Base-by-base conservation (phyloP, 1,140 invertebrate genomes). In the Heliothis virescens region DNA sequence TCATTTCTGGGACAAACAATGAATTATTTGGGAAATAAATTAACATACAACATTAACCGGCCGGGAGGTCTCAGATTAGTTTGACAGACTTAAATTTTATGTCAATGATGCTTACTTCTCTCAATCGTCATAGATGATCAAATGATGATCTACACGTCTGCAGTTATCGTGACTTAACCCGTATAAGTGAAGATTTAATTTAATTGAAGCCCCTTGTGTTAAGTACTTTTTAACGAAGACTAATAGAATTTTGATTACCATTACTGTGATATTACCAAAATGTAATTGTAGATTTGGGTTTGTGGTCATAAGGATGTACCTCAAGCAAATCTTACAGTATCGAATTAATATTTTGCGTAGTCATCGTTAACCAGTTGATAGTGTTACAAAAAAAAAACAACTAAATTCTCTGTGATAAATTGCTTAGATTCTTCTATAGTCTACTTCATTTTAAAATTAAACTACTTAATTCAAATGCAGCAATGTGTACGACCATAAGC, bases 131-230 rank as follows among this genome's bases (percentile, higher is more conserved):
- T 15, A 55, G 26, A 53, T 78, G 50, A 69, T 48, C n/a, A 53
- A 59, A 41, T 60, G 52, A 79, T 75, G 34, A 53, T 76, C 47
- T 62, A 48, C 65, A 41, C 34, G 34, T 41, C 5, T 41, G 9
- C 9, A 34, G 52, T 72, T 81, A 77, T 47, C 21, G n/a, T 50
- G n/a, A 62, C 48, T 88, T 85, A 81, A 85, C 89, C 90, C 91
- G 90, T 90, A 92, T 91, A 76, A 75, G 16, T 82, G 87, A 89
- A 89, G 87, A 91, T 92, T 92, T 91, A 92, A 92, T 92, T 90
- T 89, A 91, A 92, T 92, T 90, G 86, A 90, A 91, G 85, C 81
- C 83, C 79, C 69, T 85, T 85, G 79, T 86, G 83, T 84, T 88
- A 90, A 89, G 83, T 79, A 85, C 83, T 81, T 85, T 79, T 84